Conservation (phyloP, 2,113 vertebrate species). For the Ailuropoda melanoleuca region DNA sequence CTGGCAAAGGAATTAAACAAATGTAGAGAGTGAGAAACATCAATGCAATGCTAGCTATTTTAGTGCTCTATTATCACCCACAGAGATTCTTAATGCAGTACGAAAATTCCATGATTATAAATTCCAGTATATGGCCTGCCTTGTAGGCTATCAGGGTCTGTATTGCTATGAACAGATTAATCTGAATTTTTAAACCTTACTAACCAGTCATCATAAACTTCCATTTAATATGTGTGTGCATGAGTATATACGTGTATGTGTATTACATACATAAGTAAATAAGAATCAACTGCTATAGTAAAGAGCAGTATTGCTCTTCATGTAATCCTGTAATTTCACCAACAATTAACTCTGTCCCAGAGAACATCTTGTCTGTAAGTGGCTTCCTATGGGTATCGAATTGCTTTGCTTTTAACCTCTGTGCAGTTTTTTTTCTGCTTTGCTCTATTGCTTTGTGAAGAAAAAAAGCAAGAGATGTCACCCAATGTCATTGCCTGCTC, state of each 20-base stretch:
- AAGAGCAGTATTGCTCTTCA: not conserved
- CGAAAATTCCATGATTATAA: constrained; percentile 42
- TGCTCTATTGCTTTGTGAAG: not conserved
- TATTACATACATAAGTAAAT: not conserved
- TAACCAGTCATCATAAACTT: not conserved
- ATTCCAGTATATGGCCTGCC: constrained; percentile 21
- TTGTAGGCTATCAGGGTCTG: not conserved
- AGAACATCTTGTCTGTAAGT: not conserved
- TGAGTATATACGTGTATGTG: rapidly evolving
- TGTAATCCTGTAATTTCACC: not conserved
- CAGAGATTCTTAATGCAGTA: constrained; percentile 43
- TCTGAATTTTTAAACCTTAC: constrained; percentile 24
- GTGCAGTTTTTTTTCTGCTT: not conserved
- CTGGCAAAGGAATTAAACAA: constrained; percentile 66
- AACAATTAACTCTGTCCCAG: not conserved
- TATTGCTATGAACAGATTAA: constrained; percentile 18
- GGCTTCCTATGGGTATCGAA: not conserved
- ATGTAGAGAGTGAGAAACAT: constrained; percentile 57
- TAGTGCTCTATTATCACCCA: constrained; percentile 51
- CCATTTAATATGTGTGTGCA: not conserved
- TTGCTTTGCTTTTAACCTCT: constrained; percentile 39
- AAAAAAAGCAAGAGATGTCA: not conserved
- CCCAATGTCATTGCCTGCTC: not conserved
- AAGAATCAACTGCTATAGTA: not conserved
- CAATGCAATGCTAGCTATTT: constrained; percentile 55